These are phyloP conservation scores for Parnassius apollo DNA, from an alignment of 2,888 invertebrate species.

Conservation along the genomic window DNA sequence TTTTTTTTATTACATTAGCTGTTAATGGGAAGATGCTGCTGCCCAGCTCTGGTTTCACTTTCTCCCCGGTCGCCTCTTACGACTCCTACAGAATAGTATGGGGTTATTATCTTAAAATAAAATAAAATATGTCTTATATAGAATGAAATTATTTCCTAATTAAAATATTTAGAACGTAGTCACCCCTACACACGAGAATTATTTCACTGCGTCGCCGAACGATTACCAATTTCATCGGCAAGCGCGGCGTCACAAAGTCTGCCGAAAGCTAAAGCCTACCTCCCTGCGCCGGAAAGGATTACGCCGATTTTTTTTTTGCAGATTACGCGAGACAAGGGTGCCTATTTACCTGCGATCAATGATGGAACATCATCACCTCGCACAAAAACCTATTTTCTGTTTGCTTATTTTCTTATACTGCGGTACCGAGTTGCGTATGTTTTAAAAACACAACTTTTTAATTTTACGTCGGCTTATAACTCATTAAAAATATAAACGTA, in stretches of 20 bases:
- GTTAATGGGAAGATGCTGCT: no score
- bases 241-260: slow-evolving; percentile 75
- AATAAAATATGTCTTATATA: no score
- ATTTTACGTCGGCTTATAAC: no score
- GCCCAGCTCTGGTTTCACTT: no score
- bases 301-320: slow-evolving; percentile 69
- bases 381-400: slow-evolving; percentile 22
- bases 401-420: slow-evolving; percentile 14
- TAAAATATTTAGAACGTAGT: not conserved
- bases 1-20: no score
- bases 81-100: no score
- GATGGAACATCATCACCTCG: slow-evolving; percentile 28
- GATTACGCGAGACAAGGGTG: slow-evolving; percentile 56
- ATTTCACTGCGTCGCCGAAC: slow-evolving; percentile 52
- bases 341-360: slow-evolving; percentile 49
- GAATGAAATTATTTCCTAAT: not conserved
- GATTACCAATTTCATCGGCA: slow-evolving; percentile 61
- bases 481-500: no score
- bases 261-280: slow-evolving; percentile 55
- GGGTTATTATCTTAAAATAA: no score
- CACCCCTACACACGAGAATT: slow-evolving; percentile 62
- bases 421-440: slow-evolving; percentile 8
- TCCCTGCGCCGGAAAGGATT: slow-evolving; percentile 70
- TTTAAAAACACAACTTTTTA: slow-evolving; percentile 7
- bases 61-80: no score